Base-by-base conservation (phyloP, 2,113 vertebrate genomes). In the Ibidorhyncha struthersii region DNA sequence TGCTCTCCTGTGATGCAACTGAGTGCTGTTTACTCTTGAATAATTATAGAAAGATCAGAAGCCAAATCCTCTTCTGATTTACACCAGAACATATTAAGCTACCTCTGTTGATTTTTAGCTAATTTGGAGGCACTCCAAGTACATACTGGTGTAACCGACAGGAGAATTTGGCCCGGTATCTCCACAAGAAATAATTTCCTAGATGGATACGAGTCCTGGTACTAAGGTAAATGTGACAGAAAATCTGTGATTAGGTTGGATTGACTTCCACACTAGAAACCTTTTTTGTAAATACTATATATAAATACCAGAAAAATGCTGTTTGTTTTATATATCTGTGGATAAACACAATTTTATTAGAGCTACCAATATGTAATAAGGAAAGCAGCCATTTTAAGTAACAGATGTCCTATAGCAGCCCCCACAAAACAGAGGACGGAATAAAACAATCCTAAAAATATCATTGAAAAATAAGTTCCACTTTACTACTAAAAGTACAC, bases 311-410 rank as follows among this genome's bases (percentile, higher is more conserved):
- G 93, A 96, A 96, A 96, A 97, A 96, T 94, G 91, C 58, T 96
- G 95, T 95, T 93, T 97, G 96, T 97, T 96, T 97, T 97, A 96
- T 93, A 95, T 97, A 94, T 97, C 96, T 97, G 96, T 97, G 87
- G 92, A 96, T 96, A 96, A 97, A 96, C 97, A 97, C 89, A 87
- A 96, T 97, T 98, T 98, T 97, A 98, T 97, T 97, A 97, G 97
- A 95, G 90, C 89, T 97, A 97, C 94, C 97, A 97, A 92, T 95
- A 96, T 97, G 94, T 94, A 97, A 97, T 97, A 97, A 96, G 89
- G 50, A 52, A 96, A 93, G 94, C 65, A 82, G 81, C 89, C 83
- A 71, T 94, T 93, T 96, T 96, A 94, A 95, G 95, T 79, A 96
- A 86, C 97, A 88, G 80, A 94, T 89, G 89, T 91, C 86, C 50